Conservation (phyloP, 1,140 invertebrate genomes). For the Drosophila pseudoananassae region DNA sequence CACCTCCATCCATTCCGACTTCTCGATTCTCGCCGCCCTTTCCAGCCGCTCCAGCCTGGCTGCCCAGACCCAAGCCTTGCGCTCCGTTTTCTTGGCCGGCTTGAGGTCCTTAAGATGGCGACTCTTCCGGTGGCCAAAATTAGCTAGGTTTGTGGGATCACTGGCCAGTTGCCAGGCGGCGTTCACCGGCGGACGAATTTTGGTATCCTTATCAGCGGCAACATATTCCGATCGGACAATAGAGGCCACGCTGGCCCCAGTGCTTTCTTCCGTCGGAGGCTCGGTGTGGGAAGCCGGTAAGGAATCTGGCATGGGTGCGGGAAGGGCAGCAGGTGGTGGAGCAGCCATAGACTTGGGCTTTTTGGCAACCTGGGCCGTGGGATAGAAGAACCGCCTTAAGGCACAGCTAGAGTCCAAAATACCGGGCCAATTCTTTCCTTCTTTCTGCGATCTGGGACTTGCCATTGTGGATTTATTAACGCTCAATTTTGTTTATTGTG, state of each 20-base stretch:
- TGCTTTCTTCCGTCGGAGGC: background rate
- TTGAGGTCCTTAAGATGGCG: background rate
- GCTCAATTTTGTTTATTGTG: conserved; percentile 7
- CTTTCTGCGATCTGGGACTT: background rate
- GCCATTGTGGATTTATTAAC: conserved; percentile 3
- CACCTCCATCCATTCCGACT: conserved; percentile 2
- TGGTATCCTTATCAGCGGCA: background rate
- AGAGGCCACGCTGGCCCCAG: background rate
- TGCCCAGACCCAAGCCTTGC: conserved; percentile 8
- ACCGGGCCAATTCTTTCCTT: background rate
- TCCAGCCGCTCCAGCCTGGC: conserved; percentile 1
- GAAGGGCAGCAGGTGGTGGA: background rate
- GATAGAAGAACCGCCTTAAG: conserved; percentile 1
- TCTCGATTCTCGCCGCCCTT: conserved; percentile 2
- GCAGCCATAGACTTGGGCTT: background rate
- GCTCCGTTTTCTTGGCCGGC: conserved; percentile 13
- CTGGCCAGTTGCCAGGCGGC: conserved; percentile 49
- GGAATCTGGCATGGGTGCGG: background rate
- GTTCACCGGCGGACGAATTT: background rate
- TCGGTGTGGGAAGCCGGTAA: background rate
- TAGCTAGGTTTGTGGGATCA: conserved; percentile 1
- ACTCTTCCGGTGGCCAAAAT: background rate
- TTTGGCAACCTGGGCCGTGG: background rate
- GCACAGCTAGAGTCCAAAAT: conserved; percentile 16
- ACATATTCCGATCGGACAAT: background rate